These are phyloP conservation scores for Argya squamiceps DNA, from an alignment of 2,797 vertebrate genomes.

Conservation along the genomic window DNA sequence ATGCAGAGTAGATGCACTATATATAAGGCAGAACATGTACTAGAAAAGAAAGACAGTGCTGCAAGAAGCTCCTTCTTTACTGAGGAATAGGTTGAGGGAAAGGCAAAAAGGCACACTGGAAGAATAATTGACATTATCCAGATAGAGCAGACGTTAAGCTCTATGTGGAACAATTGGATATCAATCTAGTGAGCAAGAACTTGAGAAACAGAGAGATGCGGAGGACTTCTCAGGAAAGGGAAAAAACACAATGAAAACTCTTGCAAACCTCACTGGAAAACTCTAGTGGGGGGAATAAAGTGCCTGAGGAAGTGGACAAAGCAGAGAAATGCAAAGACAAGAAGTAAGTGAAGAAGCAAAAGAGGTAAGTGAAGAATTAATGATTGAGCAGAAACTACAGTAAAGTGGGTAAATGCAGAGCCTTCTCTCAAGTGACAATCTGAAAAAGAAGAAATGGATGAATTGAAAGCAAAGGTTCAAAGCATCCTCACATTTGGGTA, in stretches of 20 bases:
- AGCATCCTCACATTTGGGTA: neutral
- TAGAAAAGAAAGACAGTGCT: neutral
- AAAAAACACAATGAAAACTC: neutral
- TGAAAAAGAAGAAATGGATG: neutral
- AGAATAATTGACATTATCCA: neutral
- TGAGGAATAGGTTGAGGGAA: neutral
- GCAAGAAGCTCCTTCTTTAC: neutral
- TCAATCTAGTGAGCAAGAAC: neutral
- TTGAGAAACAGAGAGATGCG: neutral
- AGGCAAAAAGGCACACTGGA: neutral
- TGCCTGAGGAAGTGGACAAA: neutral
- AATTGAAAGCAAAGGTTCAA: neutral
- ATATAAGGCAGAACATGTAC: neutral
- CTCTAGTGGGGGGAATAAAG: neutral
- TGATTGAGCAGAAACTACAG: neutral
- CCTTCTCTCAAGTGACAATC: neutral
- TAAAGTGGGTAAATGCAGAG: neutral
- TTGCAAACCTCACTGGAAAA: neutral
- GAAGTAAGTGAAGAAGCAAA: neutral
- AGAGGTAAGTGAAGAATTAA: neutral
- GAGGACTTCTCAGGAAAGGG: neutral
- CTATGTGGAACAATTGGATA: neutral
- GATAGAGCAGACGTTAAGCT: neutral
- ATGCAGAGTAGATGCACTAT: neutral
- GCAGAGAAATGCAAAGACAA: neutral